phyloP scores from a whole-genome alignment of 2,888 invertebrate species.

The Hipparchia semele region DNA sequence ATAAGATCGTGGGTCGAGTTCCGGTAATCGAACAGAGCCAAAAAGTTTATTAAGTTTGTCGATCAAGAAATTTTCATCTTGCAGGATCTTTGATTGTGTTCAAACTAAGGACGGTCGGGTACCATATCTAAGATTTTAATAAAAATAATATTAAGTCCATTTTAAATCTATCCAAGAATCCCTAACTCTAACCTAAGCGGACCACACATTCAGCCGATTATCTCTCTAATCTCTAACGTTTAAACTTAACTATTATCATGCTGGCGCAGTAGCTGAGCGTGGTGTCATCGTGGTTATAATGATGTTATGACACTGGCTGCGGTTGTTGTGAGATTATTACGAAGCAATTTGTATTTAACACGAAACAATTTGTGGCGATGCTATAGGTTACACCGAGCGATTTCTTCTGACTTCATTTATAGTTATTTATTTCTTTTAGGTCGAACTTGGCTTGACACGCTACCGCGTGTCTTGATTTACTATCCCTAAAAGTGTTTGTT shows the following conservation, averaged over 20 bases:
- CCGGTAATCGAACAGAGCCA: too few relatives aligned
- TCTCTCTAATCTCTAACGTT: neutral
- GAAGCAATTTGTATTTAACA: constrained; percentile 3
- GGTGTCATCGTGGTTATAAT: constrained; percentile 5
- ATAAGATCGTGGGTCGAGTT: too few relatives aligned
- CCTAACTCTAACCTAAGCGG: neutral
- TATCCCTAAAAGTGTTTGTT: too few relatives aligned
- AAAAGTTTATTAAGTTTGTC: too few relatives aligned
- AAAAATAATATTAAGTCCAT: too few relatives aligned
- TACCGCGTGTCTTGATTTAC: too few relatives aligned
- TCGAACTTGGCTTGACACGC: too few relatives aligned
- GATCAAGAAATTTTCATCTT: too few relatives aligned
- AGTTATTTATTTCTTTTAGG: neutral
- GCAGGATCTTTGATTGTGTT: too few relatives aligned
- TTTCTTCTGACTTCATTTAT: neutral
- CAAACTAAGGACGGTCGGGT: too few relatives aligned
- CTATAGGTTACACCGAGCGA: neutral
- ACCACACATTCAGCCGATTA: constrained; percentile 1
- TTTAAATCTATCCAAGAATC: too few relatives aligned
- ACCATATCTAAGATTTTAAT: too few relatives aligned
- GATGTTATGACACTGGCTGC: constrained; percentile 2
- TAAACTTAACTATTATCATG: neutral
- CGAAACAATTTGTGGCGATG: constrained; percentile 7
- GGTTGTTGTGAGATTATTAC: neutral
- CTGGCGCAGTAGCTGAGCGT: neutral